A percentile compares a stretch with the other conserved stretches of the same genome.
Evolutionary conservation across 2,113 vertebrate genomes (phyloP).

Genomic region (Pygoscelis adeliae): DNA sequence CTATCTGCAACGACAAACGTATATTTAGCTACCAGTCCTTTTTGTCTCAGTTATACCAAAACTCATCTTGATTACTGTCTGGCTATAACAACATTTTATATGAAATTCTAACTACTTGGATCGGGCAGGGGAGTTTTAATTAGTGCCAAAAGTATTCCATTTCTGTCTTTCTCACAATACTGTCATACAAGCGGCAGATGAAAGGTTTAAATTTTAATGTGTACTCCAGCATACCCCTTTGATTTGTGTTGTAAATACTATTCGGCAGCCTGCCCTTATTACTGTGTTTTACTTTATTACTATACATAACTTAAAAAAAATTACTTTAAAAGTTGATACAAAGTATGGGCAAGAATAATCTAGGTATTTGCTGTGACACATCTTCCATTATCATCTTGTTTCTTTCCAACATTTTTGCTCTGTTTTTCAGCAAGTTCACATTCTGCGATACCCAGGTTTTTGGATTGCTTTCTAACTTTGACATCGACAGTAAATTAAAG

Average conservation of each 20-base stretch:
- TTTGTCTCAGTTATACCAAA: conserved; percentile 1
- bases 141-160: background rate
- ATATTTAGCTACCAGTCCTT: background rate
- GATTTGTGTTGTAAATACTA: background rate
- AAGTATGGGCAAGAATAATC: background rate
- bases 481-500: background rate
- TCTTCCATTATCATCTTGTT: background rate
- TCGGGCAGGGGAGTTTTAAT: conserved; percentile 6
- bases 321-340: background rate
- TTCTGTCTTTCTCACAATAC: conserved; percentile 22
- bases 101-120: background rate
- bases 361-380: background rate
- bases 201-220: conserved; percentile 47
- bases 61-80: conserved; percentile 20
- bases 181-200: background rate
- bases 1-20: background rate
- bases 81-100: background rate
- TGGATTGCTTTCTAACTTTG: background rate
- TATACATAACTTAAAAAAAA: background rate
- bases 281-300: conserved; percentile 10
- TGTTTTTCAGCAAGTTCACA: background rate
- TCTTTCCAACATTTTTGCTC: background rate
- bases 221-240: background rate
- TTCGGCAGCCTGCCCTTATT: background rate
- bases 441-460: background rate